A percentile compares a stretch with the other conserved stretches of the same genome.
These are phyloP conservation scores for Ochropleura leucogaster DNA, from an alignment of 2,888 invertebrate genomes.

Conservation along the genomic window DNA sequence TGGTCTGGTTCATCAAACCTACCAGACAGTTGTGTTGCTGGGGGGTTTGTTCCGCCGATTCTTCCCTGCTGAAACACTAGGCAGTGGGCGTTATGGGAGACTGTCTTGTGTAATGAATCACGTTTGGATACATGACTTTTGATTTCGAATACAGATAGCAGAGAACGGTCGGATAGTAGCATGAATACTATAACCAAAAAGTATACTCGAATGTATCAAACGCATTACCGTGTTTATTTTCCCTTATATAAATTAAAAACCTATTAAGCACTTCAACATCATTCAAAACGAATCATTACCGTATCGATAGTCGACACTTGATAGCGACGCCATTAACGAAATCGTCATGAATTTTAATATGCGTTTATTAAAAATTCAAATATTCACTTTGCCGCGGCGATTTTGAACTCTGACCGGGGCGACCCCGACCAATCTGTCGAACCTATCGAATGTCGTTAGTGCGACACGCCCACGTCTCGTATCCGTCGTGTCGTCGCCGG, in stretches of 20 bases:
- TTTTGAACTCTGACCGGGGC: slow-evolving; percentile 60
- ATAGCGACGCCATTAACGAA: slow-evolving; percentile 37
- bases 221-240: slow-evolving; percentile 2
- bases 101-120: no score
- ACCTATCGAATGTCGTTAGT: slow-evolving; percentile 58
- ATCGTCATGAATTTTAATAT: slow-evolving; percentile 44
- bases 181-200: not conserved
- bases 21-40: no score
- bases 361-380: slow-evolving; percentile 46
- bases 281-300: slow-evolving; percentile 32
- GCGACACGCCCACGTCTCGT: slow-evolving; percentile 60
- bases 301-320: slow-evolving; percentile 41
- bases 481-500: slow-evolving; percentile 44
- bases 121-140: no score
- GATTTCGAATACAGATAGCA: not conserved
- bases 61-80: no score
- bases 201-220: not conserved
- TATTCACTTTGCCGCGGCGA: slow-evolving; percentile 55
- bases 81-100: no score
- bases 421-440: slow-evolving; percentile 55
- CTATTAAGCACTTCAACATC: slow-evolving; percentile 10
- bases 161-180: not conserved
- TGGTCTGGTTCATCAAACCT: no score
- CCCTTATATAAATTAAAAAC: slow-evolving; percentile 4
- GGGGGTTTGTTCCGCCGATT: no score